phyloP scores from a whole-genome alignment of 2,797 vertebrate genomes.

The Sphenodon punctatus region DNA sequence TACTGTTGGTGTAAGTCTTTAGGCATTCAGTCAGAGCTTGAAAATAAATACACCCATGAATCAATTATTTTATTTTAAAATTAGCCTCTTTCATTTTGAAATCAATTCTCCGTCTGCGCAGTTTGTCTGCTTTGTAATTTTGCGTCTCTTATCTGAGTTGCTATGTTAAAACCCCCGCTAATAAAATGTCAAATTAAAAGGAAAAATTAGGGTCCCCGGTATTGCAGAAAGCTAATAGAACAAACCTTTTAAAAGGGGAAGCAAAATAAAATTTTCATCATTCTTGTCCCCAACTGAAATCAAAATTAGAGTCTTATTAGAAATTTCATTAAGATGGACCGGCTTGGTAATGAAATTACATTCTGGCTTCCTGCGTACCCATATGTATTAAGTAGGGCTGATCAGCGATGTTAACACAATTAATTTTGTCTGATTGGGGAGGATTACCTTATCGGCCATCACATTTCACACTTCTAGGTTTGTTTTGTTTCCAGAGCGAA shows the following conservation, averaged over 20 bases:
- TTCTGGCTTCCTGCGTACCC: conserved; percentile 73
- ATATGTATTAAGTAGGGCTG: conserved; percentile 78
- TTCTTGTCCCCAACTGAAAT: conserved; percentile 68
- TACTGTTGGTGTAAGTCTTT: neutral
- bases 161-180: neutral
- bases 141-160: neutral
- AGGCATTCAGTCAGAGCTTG: neutral
- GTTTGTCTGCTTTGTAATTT: neutral
- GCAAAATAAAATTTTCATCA: too few relatives aligned
- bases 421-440: conserved; percentile 79
- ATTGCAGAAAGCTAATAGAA: neutral
- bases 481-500: too few relatives aligned
- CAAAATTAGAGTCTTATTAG: conserved; percentile 81
- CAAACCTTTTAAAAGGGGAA: neutral
- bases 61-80: conserved; percentile 27
- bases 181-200: neutral
- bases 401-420: conserved; percentile 83
- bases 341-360: conserved; percentile 83
- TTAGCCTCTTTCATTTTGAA: conserved; percentile 24
- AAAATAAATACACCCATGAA: neutral
- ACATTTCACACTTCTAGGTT: conserved; percentile 73
- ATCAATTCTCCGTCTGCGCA: neutral
- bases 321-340: conserved; percentile 81
- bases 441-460: conserved; percentile 76
- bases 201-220: neutral